phyloP scores from a whole-genome alignment of 2,797 vertebrate species.

The Pampus argenteus region DNA sequence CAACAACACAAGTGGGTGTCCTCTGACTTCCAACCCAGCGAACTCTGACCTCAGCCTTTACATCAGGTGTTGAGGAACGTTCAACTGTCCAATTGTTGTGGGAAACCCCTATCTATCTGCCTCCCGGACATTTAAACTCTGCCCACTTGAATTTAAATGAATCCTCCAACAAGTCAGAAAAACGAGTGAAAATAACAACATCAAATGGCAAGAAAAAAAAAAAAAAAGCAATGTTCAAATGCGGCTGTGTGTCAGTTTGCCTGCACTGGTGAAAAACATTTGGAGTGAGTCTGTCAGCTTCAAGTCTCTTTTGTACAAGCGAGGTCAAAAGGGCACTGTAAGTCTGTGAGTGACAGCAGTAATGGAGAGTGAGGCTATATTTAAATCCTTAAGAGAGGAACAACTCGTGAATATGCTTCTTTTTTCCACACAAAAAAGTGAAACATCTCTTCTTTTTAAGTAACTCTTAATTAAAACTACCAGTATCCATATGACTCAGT shows the following conservation, averaged over 20 bases:
- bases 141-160: constrained; percentile 4
- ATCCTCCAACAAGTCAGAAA: constrained; percentile 18
- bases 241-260: constrained; percentile 25
- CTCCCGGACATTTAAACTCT: constrained; percentile 1
- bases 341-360: constrained; percentile 73
- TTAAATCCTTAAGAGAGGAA: constrained; percentile 70
- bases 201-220: not conserved
- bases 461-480: constrained; percentile 39
- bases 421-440: constrained; percentile 53
- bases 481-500: constrained; percentile 27
- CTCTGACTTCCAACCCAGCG: constrained; percentile 49
- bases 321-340: constrained; percentile 73
- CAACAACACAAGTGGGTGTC: constrained; percentile 52
- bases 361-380: constrained; percentile 70
- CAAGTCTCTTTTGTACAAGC: constrained; percentile 66
- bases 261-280: constrained; percentile 56
- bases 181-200: constrained; percentile 23
- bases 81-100: constrained; percentile 49
- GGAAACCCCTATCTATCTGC: constrained; percentile 25
- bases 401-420: constrained; percentile 64
- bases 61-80: constrained; percentile 59
- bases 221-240: constrained; percentile 11
- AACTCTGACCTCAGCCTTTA: constrained; percentile 57
- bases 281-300: constrained; percentile 58
- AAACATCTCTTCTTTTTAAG: constrained; percentile 38